phyloP scores from a whole-genome alignment of 1,140 invertebrate species.

The Adoxophyes honmai region DNA sequence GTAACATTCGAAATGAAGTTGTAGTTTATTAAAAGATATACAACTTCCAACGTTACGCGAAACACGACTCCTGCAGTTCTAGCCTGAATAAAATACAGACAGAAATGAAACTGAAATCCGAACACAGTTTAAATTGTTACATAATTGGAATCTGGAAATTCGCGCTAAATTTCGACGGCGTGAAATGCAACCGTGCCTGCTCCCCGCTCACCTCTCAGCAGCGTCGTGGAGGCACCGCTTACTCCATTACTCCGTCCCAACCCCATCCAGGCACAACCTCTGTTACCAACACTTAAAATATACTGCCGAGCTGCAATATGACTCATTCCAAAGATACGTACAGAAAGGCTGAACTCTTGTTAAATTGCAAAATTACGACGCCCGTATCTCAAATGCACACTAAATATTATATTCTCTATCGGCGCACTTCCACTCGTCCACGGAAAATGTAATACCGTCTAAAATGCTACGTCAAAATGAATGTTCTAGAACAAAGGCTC shows the following conservation, averaged over 20 bases:
- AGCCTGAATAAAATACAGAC: conserved; percentile 11
- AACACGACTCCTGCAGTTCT: neutral
- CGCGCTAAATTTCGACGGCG: conserved; percentile 18
- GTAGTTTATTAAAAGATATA: no score
- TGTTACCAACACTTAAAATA: neutral
- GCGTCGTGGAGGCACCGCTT: neutral
- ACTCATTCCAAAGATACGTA: no score
- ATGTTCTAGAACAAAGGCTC: conserved; percentile 10
- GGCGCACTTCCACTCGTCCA: neutral
- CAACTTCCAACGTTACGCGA: neutral
- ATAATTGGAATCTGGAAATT: conserved; percentile 25
- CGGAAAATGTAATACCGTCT: conserved; percentile 2
- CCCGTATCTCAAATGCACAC: neutral
- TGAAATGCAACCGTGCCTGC: conserved; percentile 18
- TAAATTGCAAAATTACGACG: neutral
- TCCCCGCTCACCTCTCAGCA: conserved; percentile 8
- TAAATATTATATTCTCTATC: conserved; percentile 1
- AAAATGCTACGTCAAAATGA: conserved; percentile 4
- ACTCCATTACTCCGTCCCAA: neutral
- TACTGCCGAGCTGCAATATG: neutral
- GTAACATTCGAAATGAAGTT: no score
- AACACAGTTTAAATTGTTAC: conserved; percentile 27
- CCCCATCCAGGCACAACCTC: neutral
- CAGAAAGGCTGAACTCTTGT: no score
- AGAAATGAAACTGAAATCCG: conserved; percentile 16